Conservation (phyloP, 2,797 vertebrate species). For the Melanotaenia parkinsoni region DNA sequence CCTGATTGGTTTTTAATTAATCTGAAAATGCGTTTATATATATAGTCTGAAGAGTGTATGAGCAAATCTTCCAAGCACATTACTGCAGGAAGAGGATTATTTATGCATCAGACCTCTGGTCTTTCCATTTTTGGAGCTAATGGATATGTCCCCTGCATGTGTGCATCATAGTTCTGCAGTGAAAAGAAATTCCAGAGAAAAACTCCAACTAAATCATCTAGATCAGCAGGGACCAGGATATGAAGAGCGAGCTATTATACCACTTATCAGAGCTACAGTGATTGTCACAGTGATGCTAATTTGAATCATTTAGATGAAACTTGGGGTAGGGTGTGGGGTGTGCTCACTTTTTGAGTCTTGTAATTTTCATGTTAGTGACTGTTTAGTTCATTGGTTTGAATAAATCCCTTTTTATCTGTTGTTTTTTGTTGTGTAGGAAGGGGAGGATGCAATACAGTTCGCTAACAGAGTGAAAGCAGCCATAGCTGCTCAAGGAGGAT, state of each 20-base stretch:
- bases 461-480: constrained; percentile 92
- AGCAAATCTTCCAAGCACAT: not conserved
- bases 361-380: not conserved
- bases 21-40: not conserved
- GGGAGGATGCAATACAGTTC: constrained; percentile 92
- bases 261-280: not conserved
- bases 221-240: not conserved
- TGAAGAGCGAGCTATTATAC: not conserved
- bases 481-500: constrained; percentile 90
- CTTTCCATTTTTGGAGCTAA: not conserved
- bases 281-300: not conserved
- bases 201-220: not conserved
- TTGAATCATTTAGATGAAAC: not conserved
- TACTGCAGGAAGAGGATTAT: not conserved
- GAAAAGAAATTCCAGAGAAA: not conserved
- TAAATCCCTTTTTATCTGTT: not conserved
- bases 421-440: constrained; percentile 73
- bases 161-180: not conserved
- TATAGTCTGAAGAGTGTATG: not conserved
- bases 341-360: not conserved
- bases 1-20: not conserved
- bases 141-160: not conserved
- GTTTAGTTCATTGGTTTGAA: not conserved
- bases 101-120: not conserved
- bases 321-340: not conserved